Evolutionary conservation across 1,140 invertebrate genomes (phyloP), one percentile per base, ranked within the genome.

Genomic region (Lysiphlebus fabarum): DNA sequence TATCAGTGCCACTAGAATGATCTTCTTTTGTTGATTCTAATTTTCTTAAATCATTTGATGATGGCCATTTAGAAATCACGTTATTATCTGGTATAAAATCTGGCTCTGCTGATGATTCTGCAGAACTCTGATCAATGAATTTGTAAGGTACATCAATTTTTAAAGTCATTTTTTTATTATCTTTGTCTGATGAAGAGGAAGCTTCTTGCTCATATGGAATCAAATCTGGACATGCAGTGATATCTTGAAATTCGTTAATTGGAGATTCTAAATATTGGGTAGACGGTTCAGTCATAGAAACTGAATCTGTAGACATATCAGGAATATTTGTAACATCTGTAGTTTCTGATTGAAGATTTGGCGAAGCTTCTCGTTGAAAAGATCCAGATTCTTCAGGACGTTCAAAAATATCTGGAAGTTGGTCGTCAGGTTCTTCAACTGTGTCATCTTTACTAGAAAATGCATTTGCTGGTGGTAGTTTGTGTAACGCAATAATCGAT

Each of bases 391-490:
- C 33, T 6, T 47, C 50, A 1, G 37, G 42, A 1, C 57, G 42
- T 6, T 33, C 45, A n/a, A 26, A 26, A 7, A 36, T 41, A 1
- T 62, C 58, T 5, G 53, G 56, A 11, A 41, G 82, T 57, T 85
- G 82, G 58, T 84, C 82, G 12, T 86, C 85, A 69, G 85, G 82
- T 69, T 88, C 83, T 62, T 87, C 87, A 1, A 93, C 84, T 0
- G 90, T 93, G 70, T 93, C 90, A 75, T 93, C 91, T 75, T 92
- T 92, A 56, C 89, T 91, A 0, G 90, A 92, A 77, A 92, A 91
- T 0, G 90, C 88, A 75, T 91, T 91, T 67, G 89, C 85, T n/a
- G 88, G 86, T 33, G 90, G 90, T 55, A 92, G 75, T 66, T 84
- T 82, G 73, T 89, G 87, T 17, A 92, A 70, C 12, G 89, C 86